These are phyloP conservation scores for Luscinia luscinia DNA, from an alignment of 2,797 vertebrate genomes.

Conservation along the genomic window DNA sequence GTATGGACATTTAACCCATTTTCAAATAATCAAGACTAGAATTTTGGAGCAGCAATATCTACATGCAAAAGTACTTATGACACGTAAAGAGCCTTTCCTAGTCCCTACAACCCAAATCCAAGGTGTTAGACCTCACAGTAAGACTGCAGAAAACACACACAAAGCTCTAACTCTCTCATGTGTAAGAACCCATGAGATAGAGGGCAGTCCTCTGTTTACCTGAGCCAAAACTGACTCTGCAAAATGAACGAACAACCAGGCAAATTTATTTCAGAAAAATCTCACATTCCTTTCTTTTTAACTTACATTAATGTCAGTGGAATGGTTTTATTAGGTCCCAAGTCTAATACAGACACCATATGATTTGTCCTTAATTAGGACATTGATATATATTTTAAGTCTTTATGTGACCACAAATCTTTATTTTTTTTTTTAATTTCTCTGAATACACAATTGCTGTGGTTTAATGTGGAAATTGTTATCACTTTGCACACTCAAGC, in stretches of 20 bases:
- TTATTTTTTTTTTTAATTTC: neutral
- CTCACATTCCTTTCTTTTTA: neutral
- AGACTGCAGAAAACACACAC: neutral
- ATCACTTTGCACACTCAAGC: neutral
- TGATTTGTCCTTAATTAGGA: neutral
- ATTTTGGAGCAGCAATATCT: neutral
- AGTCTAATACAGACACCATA: neutral
- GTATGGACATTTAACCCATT: neutral
- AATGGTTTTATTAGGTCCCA: neutral
- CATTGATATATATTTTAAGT: neutral
- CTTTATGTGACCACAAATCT: neutral
- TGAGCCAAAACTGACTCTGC: neutral
- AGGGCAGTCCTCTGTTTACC: neutral
- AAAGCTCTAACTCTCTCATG: neutral
- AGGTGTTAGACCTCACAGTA: neutral
- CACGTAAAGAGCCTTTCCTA: neutral
- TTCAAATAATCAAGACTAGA: neutral
- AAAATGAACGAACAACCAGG: neutral
- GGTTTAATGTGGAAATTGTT: neutral
- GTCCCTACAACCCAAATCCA: neutral
- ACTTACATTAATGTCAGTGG: neutral
- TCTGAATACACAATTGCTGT: neutral
- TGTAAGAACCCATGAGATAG: neutral
- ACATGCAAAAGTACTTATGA: neutral
- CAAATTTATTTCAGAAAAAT: neutral